Evolutionary conservation across 2,888 invertebrate genomes (phyloP), one percentile per base, ranked within the genome.

Genomic region (Agriopis aurantiaria): DNA sequence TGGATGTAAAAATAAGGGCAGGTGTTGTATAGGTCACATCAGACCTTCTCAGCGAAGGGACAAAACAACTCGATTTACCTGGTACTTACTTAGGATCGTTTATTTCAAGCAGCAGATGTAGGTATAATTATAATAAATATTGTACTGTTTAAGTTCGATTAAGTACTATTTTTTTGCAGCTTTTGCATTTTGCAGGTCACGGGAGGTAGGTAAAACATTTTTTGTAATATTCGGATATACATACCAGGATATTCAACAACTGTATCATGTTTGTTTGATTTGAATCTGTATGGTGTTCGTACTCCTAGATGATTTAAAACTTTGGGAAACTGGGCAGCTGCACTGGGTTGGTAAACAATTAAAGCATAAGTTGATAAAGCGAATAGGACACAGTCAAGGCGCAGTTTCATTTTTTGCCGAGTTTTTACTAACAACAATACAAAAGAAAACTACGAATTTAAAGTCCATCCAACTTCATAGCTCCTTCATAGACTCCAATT

Each of bases 281-380:
- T 94, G 80, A 95, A 95, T 78, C 97, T 95, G 84, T 97, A 97
- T 0, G 97, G 97, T 10, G 97, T 97, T 84, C 96, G 96, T 9
- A 97, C 95, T 51, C 96, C 96, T 67, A 97, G 91, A 87, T 95
- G 85, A 84, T 94, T 85, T 53, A 80, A 80, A 74, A 92, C 82
- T 81, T 89, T 86, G 17, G 80, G 77, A 0, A 74, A 64, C 74
- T 82, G 78, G 40, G 70, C 72, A 58, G 76, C 76, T 56, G 68
- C 75, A 61, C 66, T 69, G 40, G 59, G 63, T 59, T 72, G 64
- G 33, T 52, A 52, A 8, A 74, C 33, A 3, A 33, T 33, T 3
- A 33, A 33, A 33, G 33, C 33, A 33, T 33, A 33, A 33, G 33
- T 33, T 33, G 33, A 17, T 33, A 74, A 33, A 17, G 65, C 45